Base-by-base conservation (phyloP, 2,113 vertebrate genomes). In the Fukomys damarensis region DNA sequence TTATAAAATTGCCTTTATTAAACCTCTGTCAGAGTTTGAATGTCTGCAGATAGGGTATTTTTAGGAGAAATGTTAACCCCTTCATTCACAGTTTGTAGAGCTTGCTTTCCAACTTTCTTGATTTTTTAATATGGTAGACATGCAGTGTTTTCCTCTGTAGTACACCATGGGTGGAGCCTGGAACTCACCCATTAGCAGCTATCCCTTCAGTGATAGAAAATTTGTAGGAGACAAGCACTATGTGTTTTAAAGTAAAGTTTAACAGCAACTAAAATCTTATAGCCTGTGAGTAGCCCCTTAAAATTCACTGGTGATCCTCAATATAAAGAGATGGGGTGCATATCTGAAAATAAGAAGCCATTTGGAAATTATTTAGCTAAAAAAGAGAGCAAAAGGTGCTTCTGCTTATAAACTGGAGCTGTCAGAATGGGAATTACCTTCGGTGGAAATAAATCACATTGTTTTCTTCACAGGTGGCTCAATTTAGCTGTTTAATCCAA, bases 401-500 rank as follows among this genome's bases (percentile, higher is more conserved):
- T 96, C 72, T 86, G 38, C 52, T 97, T 94, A 72, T 80, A n/a
- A 54, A 72, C 63, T 32, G 19, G 94, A 38, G 85, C 93, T 96
- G 84, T 95, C 93, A 74, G 86, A 77, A 95, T 14, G 22, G 72
- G 93, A 97, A 96, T 97, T 91, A 94, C 88, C 74, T 96, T 87
- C 89, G 1, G 88, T 83, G 93, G 38, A 95, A 98, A 93, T 95
- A 96, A 97, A 96, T 96, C 72, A 43, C 41, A 89, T 84, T 88
- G 87, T 96, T 97, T 96, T 91, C 92, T 89, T 92, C 90, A 61
- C 59, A 96, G 90, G 86, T 95, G 82, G 68, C 88, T 97, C 96
- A 68, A 97, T 96, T 96, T 91, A 94, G 85, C 92, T 97, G 91
- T 98, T 98, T 98, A 96, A 98, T 97, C 95, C 96, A 83, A 96